These are phyloP conservation scores for crab-eating macaque (Macaca fascicularis) DNA, from an alignment of 2,113 vertebrate genomes.

Conservation along the genomic window DNA sequence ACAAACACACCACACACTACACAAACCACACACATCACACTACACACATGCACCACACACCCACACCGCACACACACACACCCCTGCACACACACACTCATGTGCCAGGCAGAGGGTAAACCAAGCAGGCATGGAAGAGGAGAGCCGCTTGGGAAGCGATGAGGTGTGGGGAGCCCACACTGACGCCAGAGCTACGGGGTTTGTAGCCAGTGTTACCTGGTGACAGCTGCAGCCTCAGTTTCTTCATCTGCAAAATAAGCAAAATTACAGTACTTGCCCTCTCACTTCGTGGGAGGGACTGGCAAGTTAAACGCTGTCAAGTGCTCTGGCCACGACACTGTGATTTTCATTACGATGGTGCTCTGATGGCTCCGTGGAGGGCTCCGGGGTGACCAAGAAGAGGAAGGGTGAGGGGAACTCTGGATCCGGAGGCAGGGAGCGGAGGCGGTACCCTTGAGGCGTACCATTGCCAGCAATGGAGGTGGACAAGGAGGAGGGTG, in stretches of 20 bases:
- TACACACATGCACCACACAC: too few species aligned
- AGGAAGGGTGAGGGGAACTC: background rate
- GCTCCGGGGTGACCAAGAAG: background rate
- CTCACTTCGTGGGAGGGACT: background rate
- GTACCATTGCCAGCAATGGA: background rate
- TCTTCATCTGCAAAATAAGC: background rate
- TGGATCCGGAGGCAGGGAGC: background rate
- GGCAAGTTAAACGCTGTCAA: background rate
- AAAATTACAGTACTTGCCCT: background rate
- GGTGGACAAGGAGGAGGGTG: background rate
- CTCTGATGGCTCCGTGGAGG: background rate
- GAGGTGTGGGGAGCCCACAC: background rate
- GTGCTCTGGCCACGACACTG: fast-evolving
- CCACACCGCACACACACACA: background rate
- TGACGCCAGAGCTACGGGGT: background rate
- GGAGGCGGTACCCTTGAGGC: too few species aligned
- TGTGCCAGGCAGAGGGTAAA: background rate
- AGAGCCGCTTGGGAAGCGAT: background rate
- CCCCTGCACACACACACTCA: too few species aligned
- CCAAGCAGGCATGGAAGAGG: background rate
- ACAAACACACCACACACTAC: background rate
- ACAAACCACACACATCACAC: background rate
- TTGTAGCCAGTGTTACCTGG: background rate
- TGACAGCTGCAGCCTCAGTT: background rate
- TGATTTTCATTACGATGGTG: too few species aligned